Conservation (phyloP, 2,888 invertebrate species). For the Stenotaenia linearis region DNA sequence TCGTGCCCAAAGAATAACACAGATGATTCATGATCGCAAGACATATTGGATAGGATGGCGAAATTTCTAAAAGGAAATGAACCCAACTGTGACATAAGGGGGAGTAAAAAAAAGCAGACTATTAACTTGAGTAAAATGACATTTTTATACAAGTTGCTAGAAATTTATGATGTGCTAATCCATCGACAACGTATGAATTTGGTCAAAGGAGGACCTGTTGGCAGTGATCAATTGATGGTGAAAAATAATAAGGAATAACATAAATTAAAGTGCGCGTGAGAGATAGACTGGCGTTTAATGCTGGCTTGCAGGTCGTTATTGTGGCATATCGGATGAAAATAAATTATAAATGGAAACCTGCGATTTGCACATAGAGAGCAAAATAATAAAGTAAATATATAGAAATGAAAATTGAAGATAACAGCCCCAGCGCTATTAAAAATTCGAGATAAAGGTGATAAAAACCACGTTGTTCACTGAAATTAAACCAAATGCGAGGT, state of each 20-base stretch:
- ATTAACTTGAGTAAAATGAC: conserved; percentile 23
- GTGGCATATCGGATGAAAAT: neutral
- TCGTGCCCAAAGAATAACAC: conserved; percentile 7
- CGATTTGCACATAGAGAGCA: neutral
- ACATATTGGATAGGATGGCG: conserved; percentile 21
- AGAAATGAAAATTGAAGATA: neutral
- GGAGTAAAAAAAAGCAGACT: neutral
- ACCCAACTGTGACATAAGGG: conserved; percentile 23
- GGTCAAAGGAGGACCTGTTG: neutral
- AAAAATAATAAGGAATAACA: neutral
- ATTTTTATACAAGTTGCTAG: conserved; percentile 17
- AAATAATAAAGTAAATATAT: neutral
- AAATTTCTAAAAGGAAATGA: conserved; percentile 23
- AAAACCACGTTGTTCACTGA: too few relatives aligned
- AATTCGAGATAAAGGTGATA: too few relatives aligned
- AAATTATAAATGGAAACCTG: neutral
- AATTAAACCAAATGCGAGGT: too few relatives aligned
- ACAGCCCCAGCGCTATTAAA: neutral
- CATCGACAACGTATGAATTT: conserved; percentile 5
- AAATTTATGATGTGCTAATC: conserved; percentile 24
- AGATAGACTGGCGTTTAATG: neutral
- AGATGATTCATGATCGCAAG: conserved; percentile 8
- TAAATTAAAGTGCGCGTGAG: neutral
- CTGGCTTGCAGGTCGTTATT: neutral
- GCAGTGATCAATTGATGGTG: neutral